Conservation (phyloP, 2,797 vertebrate species). For the Pseudocheirus occidentalis region DNA sequence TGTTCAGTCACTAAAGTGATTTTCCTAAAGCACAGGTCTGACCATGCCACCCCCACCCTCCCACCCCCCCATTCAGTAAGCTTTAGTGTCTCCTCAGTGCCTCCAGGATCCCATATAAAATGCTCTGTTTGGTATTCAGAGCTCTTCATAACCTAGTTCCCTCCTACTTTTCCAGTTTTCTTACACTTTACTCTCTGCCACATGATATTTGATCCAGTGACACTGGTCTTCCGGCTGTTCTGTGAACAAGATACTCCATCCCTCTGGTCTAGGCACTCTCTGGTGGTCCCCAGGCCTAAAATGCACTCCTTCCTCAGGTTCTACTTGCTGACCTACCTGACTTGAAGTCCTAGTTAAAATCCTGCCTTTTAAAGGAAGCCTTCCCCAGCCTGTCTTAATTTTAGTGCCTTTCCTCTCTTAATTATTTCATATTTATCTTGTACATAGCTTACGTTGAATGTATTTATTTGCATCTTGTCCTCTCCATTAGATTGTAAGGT, state of each 20-base stretch:
- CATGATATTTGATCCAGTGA: neutral
- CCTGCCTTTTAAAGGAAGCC: neutral
- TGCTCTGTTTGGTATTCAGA: neutral
- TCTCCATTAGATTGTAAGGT: neutral
- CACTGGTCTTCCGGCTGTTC: neutral
- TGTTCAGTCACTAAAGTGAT: neutral
- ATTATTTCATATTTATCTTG: neutral
- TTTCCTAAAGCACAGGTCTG: neutral
- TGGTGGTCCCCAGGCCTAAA: neutral
- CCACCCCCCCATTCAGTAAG: neutral
- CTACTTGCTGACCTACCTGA: neutral
- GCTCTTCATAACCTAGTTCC: neutral
- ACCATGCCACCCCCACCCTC: neutral
- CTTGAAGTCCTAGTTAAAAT: neutral
- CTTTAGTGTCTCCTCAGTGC: neutral
- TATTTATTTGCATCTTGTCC: neutral
- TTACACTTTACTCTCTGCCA: neutral
- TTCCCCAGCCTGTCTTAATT: neutral
- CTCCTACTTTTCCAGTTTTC: neutral
- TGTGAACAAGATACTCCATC: neutral
- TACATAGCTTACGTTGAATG: neutral
- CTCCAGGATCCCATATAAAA: neutral
- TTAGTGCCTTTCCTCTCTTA: neutral
- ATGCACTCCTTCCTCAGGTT: neutral
- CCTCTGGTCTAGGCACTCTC: neutral